Evolutionary conservation across 2,888 invertebrate genomes (phyloP).

Genomic region (Coelogynopora nodosa): DNA sequence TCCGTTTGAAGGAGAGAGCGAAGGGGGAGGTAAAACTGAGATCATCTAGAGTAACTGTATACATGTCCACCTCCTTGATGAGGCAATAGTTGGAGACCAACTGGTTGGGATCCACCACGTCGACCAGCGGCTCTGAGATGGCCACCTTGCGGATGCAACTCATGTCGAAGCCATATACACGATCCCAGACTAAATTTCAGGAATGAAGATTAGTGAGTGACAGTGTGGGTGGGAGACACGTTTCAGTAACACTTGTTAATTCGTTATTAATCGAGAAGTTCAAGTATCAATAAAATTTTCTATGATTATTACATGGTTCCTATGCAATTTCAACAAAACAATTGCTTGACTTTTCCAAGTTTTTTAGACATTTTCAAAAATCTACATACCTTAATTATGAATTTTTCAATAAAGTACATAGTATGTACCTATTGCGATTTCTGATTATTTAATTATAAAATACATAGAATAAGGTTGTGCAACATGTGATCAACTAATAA

Average conservation of each 20-base stretch:
- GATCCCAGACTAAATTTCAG: constrained; percentile 97
- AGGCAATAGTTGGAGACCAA: constrained; percentile 91
- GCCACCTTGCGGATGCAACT: constrained; percentile 94
- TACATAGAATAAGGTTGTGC: constrained; percentile 8
- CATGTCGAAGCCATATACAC: constrained; percentile 99
- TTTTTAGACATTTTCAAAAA: neutral
- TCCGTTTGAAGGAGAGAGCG: constrained; percentile 67
- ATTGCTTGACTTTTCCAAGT: constrained; percentile 14
- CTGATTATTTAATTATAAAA: constrained; percentile 28
- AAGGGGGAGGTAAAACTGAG: constrained; percentile 81
- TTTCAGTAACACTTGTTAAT: neutral
- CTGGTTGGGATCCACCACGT: constrained; percentile 96
- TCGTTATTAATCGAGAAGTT: too few species aligned
- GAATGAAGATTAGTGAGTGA: too few species aligned
- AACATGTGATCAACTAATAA: neutral
- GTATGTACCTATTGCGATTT: neutral
- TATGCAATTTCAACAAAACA: constrained; percentile 5
- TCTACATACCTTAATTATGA: neutral
- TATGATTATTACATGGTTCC: constrained; percentile 29
- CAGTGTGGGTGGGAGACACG: too few species aligned
- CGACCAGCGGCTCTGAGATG: constrained; percentile 93
- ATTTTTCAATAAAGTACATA: neutral
- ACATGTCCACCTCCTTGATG: constrained; percentile 90
- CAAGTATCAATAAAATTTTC: too few species aligned
- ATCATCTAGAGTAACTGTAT: constrained; percentile 91